Evolutionary conservation across 2,113 vertebrate species (phyloP), one percentile per base, ranked within the genome.

Genomic region (Myiopsitta monachus): DNA sequence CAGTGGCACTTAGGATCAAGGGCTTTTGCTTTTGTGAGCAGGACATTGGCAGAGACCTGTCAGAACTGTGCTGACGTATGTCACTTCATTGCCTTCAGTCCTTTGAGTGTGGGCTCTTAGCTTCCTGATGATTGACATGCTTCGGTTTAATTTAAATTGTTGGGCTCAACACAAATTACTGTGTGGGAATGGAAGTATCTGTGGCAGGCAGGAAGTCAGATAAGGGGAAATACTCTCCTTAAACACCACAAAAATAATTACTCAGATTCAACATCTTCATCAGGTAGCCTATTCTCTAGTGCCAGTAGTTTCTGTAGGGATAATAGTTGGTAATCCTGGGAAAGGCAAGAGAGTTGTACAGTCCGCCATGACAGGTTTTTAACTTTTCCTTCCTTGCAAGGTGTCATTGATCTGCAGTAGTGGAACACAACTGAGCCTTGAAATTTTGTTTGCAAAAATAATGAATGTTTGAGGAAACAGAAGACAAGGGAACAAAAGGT

Each of bases 331-430:
- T 55, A 78, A 36, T 70, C 80, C 21, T 4, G 11, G 39, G 19
- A 87, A 61, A 74, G 33, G 26, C 0, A 0, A 69, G 43, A 47
- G 30, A 66, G 81, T 22, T 31, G 27, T 61, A 7, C 0, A 2
- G 9, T 51, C 44, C 69, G 11, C 23, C 21, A 3, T 47, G 49
- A 12, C 6, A 59, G 3, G 4, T 38, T 61, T 77, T 73, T 18
- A 54, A 39, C 23, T 61, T 80, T 28, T 46, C 11, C 30, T 69
- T 86, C 39, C 18, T 74, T 55, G 62, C 10, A 46, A 69, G 46
- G 18, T 66, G 1, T 33, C 41, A 26, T 27, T 22, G 21, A 52
- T 80, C n/a, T 83, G 43, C 15, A 30, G 9, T 36, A 62, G 28
- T 36, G 55, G 88, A 87, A 61, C 27, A 14, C 1, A 11, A 8